Evolutionary conservation across 2,888 invertebrate species (phyloP), one percentile per base, ranked within the genome.

Genomic region (Cephalotes varians): DNA sequence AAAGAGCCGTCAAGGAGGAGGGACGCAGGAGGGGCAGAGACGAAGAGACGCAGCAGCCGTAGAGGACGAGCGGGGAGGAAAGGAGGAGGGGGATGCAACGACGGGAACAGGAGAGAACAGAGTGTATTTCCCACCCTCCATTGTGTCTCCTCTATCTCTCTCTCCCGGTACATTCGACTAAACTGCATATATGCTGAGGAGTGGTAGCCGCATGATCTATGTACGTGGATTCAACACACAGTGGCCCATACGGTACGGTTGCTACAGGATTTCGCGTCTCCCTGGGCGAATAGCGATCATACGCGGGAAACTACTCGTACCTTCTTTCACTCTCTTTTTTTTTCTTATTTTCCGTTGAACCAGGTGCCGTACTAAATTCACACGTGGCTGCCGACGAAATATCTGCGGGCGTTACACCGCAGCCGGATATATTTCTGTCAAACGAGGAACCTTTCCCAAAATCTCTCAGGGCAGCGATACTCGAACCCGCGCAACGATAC

Each of bases 321-420:
- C 69, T 40, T 40, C 58, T 31, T 49, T 64, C 37, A 31, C 31
- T 81, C 40, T 7, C 58, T 25, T 25, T 64, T 65, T 65, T 49
- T 47, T 44, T 21, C 69, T 47, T 69, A 58, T 40, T 73, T 81
- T 49, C 37, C 28, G 37, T 65, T 44, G 15, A 76, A 54, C 84
- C 87, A 88, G 81, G 72, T 88, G 86, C 79, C 60, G 25, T 28
- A 47, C 56, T 56, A 74, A 81, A 85, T 73, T 85, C 40, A 71
- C 83, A 73, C 82, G 86, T 81, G 49, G 49, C 69, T 72, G 77
- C 62, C 54, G 58, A 25, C 37, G 12, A 71, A 72, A 21, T 80
- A 58, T 37, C 51, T 21, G 51, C 51, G 21, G 10, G 1, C 51
- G 51, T 60, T 71, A 65, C 51, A 60, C 54, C 37, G 31, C 51